These are phyloP conservation scores for Tachina lurida DNA, from an alignment of 2,888 invertebrate genomes.

Conservation along the genomic window DNA sequence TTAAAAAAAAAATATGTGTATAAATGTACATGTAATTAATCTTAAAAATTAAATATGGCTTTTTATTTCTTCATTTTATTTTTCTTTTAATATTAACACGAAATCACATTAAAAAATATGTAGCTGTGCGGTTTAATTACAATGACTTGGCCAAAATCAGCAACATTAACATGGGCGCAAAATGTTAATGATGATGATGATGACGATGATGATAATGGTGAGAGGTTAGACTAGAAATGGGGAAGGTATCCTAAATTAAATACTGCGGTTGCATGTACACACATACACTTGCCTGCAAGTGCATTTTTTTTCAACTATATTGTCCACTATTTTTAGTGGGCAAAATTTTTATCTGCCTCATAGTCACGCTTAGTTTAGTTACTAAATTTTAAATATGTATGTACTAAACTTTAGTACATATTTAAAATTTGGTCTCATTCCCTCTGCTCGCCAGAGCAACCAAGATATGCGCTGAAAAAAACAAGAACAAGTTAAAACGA, in stretches of 20 bases:
- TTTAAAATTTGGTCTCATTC: conserved; percentile 21
- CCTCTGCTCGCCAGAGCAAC: background rate
- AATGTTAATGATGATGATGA: background rate
- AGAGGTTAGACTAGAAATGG: conserved; percentile 1
- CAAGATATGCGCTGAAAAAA: conserved; percentile 17
- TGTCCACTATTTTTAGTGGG: too few species aligned
- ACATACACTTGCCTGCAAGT: background rate
- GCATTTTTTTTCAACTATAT: background rate
- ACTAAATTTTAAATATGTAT: too few species aligned
- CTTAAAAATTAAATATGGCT: conserved; percentile 59
- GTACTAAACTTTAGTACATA: too few species aligned
- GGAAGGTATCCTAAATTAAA: background rate
- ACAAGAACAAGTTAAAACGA: conserved; percentile 28
- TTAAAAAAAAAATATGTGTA: too few species aligned
- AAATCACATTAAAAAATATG: conserved; percentile 34
- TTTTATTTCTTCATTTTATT: background rate
- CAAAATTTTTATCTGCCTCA: too few species aligned
- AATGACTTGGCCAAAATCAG: conserved; percentile 53
- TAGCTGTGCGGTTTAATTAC: conserved; percentile 47
- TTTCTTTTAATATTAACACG: conserved; percentile 19
- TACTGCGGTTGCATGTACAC: background rate
- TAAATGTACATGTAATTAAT: conserved; percentile 42
- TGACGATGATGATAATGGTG: conserved; percentile 6
- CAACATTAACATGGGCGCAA: background rate
- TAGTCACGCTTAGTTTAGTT: background rate